Evolutionary conservation across 2,888 invertebrate species (phyloP), one percentile per base, ranked within the genome.

Genomic region (Mycalesis mineus): DNA sequence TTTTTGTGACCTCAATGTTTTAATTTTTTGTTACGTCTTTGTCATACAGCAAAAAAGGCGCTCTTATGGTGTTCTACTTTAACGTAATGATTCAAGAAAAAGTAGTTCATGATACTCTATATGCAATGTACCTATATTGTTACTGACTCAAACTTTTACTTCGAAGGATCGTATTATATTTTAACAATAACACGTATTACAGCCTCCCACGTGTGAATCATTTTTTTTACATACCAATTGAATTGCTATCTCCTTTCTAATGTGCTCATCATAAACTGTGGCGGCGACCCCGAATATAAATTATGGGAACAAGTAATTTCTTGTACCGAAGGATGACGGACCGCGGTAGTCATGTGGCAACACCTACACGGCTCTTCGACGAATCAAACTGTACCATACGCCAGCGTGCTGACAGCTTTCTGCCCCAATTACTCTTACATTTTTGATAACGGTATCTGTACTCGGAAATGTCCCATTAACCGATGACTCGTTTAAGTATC

Each of bases 171-270:
- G 7, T 22, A 17, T n/a, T 22, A 47, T 31, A 31, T 52, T 51
- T 48, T 9, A n/a, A 31, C 51, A 51, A 49, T 57, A 56, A 60
- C 28, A 52, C 45, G 39, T 45, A 57, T 57, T 36, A 47, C 14
- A 64, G 65, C 76, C 82, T 74, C 85, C 86, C 82, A 86, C 86
- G 68, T 74, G 68, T 70, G 66, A 70, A 73, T 74, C 65, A 70
- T 76, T 22, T 22, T n/a, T 80, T 47, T 82, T 76, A 74, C 68
- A 74, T 77, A 66, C 73, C 75, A 78, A 74, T 77, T 80, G 82
- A 84, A 84, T 85, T 84, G 80, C 77, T 74, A 74, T 80, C 81
- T 81, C 87, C 85, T 88, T 88, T 88, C 88, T 88, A 88, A 88
- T 85, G 80, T 41, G 80, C 71, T 71, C 77, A 76, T 80, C 75